phyloP scores from a whole-genome alignment of 2,797 vertebrate species.

The Pantherophis alleghaniensis region DNA sequence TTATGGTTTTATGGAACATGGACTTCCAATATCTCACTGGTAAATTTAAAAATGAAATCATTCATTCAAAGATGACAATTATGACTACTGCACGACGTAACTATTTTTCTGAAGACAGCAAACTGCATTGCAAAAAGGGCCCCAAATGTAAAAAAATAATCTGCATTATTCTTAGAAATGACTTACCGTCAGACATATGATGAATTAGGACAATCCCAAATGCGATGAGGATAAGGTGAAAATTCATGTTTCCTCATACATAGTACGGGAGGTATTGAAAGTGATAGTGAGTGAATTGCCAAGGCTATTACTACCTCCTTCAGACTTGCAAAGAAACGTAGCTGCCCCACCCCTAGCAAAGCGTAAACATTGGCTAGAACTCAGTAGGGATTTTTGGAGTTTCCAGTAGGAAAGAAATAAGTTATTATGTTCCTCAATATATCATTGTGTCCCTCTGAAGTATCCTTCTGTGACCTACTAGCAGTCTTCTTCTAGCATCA shows the following conservation, averaged over 20 bases:
- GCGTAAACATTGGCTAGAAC: background rate
- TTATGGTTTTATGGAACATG: background rate
- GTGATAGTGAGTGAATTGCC: conserved; percentile 2
- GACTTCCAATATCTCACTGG: background rate
- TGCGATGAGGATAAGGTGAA: conserved; percentile 21
- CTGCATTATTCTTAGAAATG: background rate
- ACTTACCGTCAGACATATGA: conserved; percentile 61
- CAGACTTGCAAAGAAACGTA: background rate
- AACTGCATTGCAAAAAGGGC: background rate
- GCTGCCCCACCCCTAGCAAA: conserved; percentile 58
- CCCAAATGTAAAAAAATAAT: background rate
- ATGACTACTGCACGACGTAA: background rate
- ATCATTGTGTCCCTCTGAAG: background rate
- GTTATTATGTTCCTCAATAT: background rate
- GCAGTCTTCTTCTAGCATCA: background rate
- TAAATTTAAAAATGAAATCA: background rate
- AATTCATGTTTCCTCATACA: conserved; percentile 45
- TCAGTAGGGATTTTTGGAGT: background rate
- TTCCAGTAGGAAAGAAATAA: background rate
- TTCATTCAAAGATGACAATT: rapidly evolving
- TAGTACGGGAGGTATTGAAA: rapidly evolving
- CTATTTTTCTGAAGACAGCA: background rate
- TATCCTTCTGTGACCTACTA: background rate
- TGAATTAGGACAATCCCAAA: conserved; percentile 18
- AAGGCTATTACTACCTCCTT: background rate